Percentiles rank a stretch among this genome's conserved stretches.
These are phyloP conservation scores for Alca torda DNA, from an alignment of 2,797 vertebrate genomes.

Conservation along the genomic window DNA sequence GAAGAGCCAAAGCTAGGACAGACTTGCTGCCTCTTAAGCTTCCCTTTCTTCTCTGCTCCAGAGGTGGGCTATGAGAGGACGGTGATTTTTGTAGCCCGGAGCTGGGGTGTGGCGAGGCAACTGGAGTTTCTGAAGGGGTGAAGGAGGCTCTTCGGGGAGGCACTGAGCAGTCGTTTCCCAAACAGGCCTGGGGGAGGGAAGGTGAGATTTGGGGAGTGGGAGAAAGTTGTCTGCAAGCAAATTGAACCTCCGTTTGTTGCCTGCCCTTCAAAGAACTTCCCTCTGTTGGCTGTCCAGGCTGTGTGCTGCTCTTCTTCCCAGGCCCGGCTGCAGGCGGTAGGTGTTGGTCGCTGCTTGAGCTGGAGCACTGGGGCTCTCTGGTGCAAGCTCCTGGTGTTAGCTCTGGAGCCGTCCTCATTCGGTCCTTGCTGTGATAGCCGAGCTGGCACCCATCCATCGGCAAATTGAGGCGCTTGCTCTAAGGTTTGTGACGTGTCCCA, in stretches of 20 bases:
- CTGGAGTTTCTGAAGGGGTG: not conserved
- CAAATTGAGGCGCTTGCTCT: not conserved
- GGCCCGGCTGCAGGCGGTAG: not conserved
- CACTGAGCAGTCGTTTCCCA: not conserved
- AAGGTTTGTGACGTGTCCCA: not conserved
- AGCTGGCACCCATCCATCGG: not conserved
- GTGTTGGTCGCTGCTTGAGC: not conserved
- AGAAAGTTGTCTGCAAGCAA: not conserved
- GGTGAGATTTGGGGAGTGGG: not conserved
- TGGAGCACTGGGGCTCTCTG: not conserved
- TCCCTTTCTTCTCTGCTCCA: not conserved
- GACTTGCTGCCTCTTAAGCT: not conserved
- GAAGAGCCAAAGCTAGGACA: not conserved
- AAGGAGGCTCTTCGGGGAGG: not conserved
- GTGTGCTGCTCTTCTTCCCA: not conserved
- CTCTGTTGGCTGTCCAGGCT: not conserved
- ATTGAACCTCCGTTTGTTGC: not conserved
- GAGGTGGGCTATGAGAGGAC: not conserved
- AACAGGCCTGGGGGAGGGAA: not conserved
- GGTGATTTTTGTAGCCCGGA: not conserved
- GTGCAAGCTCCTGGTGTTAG: not conserved
- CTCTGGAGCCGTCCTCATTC: not conserved
- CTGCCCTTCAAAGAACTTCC: not conserved
- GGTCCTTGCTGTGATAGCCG: not conserved
- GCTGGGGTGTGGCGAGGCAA: not conserved